Conservation (phyloP, 1,140 invertebrate species). For the Hyphantria cunea region DNA sequence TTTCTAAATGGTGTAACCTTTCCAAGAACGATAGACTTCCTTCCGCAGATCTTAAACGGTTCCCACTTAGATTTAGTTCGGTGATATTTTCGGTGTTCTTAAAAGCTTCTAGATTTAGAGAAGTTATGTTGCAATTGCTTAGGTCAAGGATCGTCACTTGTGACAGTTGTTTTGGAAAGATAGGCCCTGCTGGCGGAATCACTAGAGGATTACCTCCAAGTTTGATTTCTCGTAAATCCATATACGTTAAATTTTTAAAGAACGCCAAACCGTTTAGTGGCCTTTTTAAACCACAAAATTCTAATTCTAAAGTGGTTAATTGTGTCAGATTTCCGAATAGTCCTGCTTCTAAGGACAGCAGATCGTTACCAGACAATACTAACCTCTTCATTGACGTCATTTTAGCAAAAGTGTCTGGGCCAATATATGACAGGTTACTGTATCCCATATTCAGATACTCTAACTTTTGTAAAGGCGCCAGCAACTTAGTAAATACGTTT, state of each 20-base stretch:
- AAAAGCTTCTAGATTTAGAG: slow-evolving; percentile 84
- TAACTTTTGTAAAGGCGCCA: slow-evolving; percentile 85
- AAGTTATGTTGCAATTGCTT: slow-evolving; percentile 85
- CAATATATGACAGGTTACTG: slow-evolving; percentile 86
- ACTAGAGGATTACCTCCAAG: slow-evolving; percentile 86
- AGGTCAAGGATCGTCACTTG: slow-evolving; percentile 85
- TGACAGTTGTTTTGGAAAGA: slow-evolving; percentile 85
- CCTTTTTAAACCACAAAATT: slow-evolving; percentile 85
- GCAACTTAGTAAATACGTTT: slow-evolving; percentile 85
- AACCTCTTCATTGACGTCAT: slow-evolving; percentile 86
- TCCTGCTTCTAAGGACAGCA: slow-evolving; percentile 86
- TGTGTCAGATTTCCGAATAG: slow-evolving; percentile 86
- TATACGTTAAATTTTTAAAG: slow-evolving; percentile 85
- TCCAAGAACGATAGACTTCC: slow-evolving; percentile 83
- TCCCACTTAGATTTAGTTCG: slow-evolving; percentile 84
- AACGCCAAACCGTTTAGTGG: slow-evolving; percentile 86
- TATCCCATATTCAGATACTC: slow-evolving; percentile 89
- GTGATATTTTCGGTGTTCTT: slow-evolving; percentile 84
- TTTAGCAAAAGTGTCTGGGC: slow-evolving; percentile 85
- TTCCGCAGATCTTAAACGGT: slow-evolving; percentile 79
- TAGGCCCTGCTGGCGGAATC: slow-evolving; percentile 81
- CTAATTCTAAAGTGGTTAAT: slow-evolving; percentile 85
- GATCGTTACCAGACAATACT: slow-evolving; percentile 86
- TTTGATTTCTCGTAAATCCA: slow-evolving; percentile 86
- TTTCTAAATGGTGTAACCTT: slow-evolving; percentile 82